Percentiles rank a stretch among this genome's conserved stretches.
These are phyloP conservation scores for Ammodramus savannarum DNA, from an alignment of 2,113 vertebrate genomes.

Conservation along the genomic window DNA sequence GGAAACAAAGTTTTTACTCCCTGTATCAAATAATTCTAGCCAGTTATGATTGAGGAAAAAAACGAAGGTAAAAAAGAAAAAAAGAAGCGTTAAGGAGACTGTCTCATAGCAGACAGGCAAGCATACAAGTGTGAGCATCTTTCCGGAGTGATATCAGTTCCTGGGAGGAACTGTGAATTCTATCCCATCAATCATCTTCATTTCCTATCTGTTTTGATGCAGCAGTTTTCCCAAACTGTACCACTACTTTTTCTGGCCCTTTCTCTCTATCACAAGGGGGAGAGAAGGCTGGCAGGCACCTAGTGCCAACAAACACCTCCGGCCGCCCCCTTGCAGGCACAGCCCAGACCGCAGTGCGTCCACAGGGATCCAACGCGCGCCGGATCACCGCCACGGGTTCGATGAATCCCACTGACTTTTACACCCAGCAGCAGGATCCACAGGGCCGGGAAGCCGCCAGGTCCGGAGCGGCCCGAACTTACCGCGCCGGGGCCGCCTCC, in stretches of 20 bases:
- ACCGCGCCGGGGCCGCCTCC: background rate
- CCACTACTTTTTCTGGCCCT: background rate
- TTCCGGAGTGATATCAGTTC: background rate
- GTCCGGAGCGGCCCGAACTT: background rate
- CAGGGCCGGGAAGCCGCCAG: fast-evolving
- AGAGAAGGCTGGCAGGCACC: too few species aligned
- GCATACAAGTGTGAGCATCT: background rate
- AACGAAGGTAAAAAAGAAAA: background rate
- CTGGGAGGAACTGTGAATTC: background rate
- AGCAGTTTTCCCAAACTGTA: background rate
- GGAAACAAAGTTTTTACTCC: background rate
- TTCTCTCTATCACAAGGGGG: background rate
- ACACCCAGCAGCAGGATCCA: fast-evolving
- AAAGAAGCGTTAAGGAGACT: background rate
- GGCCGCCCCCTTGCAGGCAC: background rate
- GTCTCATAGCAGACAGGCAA: fast-evolving
- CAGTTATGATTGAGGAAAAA: fast-evolving
- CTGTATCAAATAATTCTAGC: background rate
- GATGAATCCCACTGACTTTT: fast-evolving
- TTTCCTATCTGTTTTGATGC: background rate
- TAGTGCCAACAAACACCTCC: fast-evolving
- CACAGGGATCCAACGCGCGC: background rate
- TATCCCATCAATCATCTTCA: background rate
- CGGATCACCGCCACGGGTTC: fast-evolving
- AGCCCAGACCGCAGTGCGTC: background rate